These are phyloP conservation scores for Alcedo atthis DNA, from an alignment of 2,797 vertebrate genomes.

Conservation along the genomic window DNA sequence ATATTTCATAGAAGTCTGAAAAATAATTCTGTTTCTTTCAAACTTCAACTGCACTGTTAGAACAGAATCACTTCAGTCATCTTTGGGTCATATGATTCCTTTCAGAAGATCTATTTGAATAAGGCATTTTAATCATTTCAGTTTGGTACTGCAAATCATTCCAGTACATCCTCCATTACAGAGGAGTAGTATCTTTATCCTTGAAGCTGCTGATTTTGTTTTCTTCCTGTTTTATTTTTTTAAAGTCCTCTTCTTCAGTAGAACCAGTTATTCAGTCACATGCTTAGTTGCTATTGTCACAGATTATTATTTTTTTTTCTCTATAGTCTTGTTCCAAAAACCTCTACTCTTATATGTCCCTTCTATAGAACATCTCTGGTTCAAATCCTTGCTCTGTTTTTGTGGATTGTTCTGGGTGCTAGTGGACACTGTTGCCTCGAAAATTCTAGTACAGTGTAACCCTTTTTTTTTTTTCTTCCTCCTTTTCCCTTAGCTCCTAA, in stretches of 20 bases:
- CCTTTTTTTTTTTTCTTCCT: background rate
- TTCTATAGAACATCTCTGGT: background rate
- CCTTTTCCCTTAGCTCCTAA: slow-evolving; percentile 41
- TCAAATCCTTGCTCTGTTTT: background rate
- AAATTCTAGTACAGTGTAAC: background rate
- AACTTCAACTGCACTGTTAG: background rate
- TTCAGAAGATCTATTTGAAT: background rate
- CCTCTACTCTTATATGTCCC: background rate
- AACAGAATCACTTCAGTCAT: background rate
- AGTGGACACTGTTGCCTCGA: background rate
- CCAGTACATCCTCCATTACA: background rate
- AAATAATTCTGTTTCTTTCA: background rate
- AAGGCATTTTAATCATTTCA: background rate
- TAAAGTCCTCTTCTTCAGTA: background rate
- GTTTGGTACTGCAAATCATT: background rate
- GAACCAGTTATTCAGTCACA: background rate
- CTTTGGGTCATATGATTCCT: background rate
- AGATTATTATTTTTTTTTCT: background rate
- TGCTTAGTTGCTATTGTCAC: background rate
- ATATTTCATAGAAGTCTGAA: background rate
- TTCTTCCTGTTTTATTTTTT: background rate
- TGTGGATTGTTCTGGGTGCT: background rate
- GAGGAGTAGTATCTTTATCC: background rate
- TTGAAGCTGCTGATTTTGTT: background rate
- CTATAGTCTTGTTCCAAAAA: background rate